Evolutionary conservation across 2,888 invertebrate genomes (phyloP), one percentile per base, ranked within the genome.

Genomic region (Osmoderma eremita): DNA sequence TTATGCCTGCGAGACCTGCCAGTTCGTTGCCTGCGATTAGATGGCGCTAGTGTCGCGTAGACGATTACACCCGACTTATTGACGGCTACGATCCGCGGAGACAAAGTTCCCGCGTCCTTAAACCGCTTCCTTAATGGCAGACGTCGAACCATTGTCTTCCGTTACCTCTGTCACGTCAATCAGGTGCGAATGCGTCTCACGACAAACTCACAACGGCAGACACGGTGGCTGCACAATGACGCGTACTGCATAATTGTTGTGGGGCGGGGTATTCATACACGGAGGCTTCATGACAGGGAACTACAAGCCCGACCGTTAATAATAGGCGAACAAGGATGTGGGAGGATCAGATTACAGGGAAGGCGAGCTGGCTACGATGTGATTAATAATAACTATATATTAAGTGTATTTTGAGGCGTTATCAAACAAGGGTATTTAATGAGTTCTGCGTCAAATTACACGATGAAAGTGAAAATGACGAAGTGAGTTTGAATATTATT

Each of bases 21-120:
- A 49, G n/a, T 49, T n/a, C 5, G 22, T 22, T 22, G 24, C 22
- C 13, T 13, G 3, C 50, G 24, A 51, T 30, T 51, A 24, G 22
- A 51, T 20, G 30, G 6, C 50, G 24, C 13, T 6, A n/a, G n/a
- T 30, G 50, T 30, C 50, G 42, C 13, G 2, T 12, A 51, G 15
- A 30, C 30, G 30, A 51, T 51, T 51, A 51, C 13, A 15, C n/a
- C 2, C 10, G 30, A 51, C 12, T 22, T 22, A 30, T 51, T 51
- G 50, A 51, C 50, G 30, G n/a, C 3, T 24, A 10, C n/a, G n/a
- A 13, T 51, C 50, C 22, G n/a, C 13, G 50, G 1, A 24, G 22
- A 51, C 50, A 51, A 51, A 51, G 30, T n/a, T 12, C 13, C 24
- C n/a, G 10, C 50, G 50, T 51, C 50, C 24, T 51, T 51, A 51